These are phyloP conservation scores for Plebejus melissa DNA, from an alignment of 2,888 invertebrate species.

Conservation along the genomic window DNA sequence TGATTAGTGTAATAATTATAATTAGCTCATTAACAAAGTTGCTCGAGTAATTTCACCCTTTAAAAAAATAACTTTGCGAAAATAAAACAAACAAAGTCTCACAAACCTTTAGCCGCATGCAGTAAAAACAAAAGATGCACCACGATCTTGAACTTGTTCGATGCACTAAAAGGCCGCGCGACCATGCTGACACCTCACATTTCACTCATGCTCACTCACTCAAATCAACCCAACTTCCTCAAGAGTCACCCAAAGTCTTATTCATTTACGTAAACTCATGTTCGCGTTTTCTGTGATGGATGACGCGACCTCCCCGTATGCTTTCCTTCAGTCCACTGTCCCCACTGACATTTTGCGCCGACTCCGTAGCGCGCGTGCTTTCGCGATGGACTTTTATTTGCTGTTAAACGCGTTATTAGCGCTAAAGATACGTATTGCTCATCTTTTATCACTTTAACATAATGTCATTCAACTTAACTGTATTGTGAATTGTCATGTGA, in stretches of 20 bases:
- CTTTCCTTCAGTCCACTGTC: conserved; percentile 66
- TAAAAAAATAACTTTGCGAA: not conserved
- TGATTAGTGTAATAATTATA: not conserved
- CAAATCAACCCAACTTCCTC: not conserved
- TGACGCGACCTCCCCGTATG: conserved; percentile 56
- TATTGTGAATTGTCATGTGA: not conserved
- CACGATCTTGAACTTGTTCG: conserved; percentile 64
- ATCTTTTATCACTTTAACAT: conserved; percentile 10
- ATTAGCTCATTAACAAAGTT: too few relatives aligned
- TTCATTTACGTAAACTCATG: conserved; percentile 46
- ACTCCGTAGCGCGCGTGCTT: conserved; percentile 63
- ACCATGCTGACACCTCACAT: conserved; percentile 68
- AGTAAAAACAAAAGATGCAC: conserved; percentile 64
- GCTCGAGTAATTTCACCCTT: too few relatives aligned
- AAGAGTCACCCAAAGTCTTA: conserved; percentile 26
- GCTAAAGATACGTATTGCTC: conserved; percentile 15
- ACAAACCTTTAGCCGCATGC: conserved; percentile 59
- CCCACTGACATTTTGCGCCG: conserved; percentile 74
- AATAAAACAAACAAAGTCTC: conserved; percentile 26
- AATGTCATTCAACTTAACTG: conserved; percentile 10
- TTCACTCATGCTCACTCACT: conserved; percentile 47
- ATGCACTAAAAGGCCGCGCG: conserved; percentile 63
- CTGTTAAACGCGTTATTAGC: conserved; percentile 39
- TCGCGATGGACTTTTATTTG: conserved; percentile 51
- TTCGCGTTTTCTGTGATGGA: conserved; percentile 60